Percentiles rank a stretch among this genome's conserved stretches.
Conservation (phyloP, 1,140 invertebrate genomes). For the Acromyrmex charruanus region DNA sequence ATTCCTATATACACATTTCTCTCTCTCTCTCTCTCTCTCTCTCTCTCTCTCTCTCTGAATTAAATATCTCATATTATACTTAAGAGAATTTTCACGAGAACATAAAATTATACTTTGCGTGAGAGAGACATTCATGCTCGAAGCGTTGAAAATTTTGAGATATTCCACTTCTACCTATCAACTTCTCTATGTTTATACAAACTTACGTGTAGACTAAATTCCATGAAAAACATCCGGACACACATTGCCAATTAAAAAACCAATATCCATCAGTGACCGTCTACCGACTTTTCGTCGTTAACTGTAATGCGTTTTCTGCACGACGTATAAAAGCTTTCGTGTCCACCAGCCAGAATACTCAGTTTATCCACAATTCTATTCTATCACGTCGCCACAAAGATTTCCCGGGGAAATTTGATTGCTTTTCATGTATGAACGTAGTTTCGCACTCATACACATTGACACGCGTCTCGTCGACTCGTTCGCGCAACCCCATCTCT, state of each 20-base stretch:
- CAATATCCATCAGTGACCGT: constrained; percentile 52
- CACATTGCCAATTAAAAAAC: constrained; percentile 70
- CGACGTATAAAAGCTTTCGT: constrained; percentile 42
- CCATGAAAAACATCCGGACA: constrained; percentile 51
- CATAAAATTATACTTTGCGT: background rate
- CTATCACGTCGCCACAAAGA: constrained; percentile 55
- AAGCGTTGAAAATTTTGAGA: background rate
- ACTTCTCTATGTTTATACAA: background rate
- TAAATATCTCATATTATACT: background rate
- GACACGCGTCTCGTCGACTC: background rate
- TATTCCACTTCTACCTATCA: background rate
- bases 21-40: background rate
- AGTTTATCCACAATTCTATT: constrained; percentile 56
- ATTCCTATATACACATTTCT: background rate
- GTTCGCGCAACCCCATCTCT: constrained; percentile 21
- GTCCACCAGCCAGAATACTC: constrained; percentile 24
- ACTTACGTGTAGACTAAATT: constrained; percentile 13
- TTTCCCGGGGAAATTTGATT: constrained; percentile 68
- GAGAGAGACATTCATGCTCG: constrained; percentile 1
- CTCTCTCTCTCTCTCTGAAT: background rate
- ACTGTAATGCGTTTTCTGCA: constrained; percentile 8
- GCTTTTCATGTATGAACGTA: constrained; percentile 15
- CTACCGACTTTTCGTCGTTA: constrained; percentile 38
- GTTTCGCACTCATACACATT: background rate
- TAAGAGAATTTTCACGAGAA: background rate